phyloP scores from a whole-genome alignment of 2,797 vertebrate species.

The Sphenopsis melanotis region DNA sequence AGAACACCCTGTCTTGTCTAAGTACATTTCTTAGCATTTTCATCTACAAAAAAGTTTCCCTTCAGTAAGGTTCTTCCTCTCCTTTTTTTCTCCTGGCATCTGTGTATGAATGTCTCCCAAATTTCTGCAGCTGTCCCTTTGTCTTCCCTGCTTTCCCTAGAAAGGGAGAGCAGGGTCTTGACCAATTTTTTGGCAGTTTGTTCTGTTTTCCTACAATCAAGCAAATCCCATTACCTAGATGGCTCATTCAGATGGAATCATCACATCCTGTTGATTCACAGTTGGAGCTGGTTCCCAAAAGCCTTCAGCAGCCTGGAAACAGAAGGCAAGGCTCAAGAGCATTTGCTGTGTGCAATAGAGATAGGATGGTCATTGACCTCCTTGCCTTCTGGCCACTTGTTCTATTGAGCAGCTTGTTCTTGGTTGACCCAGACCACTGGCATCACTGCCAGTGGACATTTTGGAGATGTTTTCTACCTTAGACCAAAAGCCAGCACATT shows the following conservation, averaged over 20 bases:
- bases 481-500: neutral
- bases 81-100: neutral
- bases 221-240: neutral
- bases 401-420: neutral
- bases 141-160: neutral
- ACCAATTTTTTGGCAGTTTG: neutral
- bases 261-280: neutral
- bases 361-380: neutral
- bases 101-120: neutral
- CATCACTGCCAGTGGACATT: neutral
- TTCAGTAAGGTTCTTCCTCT: neutral
- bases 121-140: neutral
- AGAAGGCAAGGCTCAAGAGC: neutral
- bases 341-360: neutral
- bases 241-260: neutral
- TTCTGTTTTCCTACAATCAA: neutral
- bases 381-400: neutral
- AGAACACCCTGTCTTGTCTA: neutral
- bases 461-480: neutral
- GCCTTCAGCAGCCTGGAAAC: neutral
- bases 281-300: neutral
- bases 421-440: neutral
- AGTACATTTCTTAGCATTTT: neutral
- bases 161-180: neutral
- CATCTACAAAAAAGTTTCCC: neutral